A percentile compares a stretch with the other conserved stretches of the same genome.
phyloP scores from a whole-genome alignment of 2,888 invertebrate genomes.

The Metalampra italica region DNA sequence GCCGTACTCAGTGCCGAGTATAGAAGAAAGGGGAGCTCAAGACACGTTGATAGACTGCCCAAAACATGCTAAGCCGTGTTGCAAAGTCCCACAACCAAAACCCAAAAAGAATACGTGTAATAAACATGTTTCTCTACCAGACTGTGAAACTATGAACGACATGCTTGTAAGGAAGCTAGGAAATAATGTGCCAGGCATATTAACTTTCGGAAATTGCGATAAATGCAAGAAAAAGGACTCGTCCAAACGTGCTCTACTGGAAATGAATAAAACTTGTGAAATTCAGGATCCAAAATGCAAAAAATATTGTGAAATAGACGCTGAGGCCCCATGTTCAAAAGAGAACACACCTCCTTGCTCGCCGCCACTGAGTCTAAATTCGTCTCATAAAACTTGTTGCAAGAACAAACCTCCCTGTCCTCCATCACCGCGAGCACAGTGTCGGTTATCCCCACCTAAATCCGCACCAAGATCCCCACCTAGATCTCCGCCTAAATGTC shows the following conservation, averaged over 20 bases:
- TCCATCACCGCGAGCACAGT: not conserved
- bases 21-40: conserved; percentile 26
- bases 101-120: conserved; percentile 17
- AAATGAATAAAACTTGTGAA: conserved; percentile 19
- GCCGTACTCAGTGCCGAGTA: conserved; percentile 24
- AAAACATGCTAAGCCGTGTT: conserved; percentile 18
- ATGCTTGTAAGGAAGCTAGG: conserved; percentile 16
- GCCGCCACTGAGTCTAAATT: not conserved
- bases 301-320: conserved; percentile 19
- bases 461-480: not conserved
- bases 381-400: not conserved
- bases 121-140: conserved; percentile 42
- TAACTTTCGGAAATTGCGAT: conserved; percentile 27
- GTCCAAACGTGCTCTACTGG: conserved; percentile 27
- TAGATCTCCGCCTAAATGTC: not conserved
- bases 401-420: not conserved
- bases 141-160: conserved; percentile 27
- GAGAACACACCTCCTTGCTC: conserved; percentile 15
- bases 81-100: conserved; percentile 9
- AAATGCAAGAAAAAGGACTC: conserved; percentile 19
- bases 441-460: not conserved
- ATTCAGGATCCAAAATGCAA: conserved; percentile 29
- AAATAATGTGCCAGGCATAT: conserved; percentile 25
- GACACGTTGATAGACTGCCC: conserved; percentile 15
- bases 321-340: conserved; percentile 6